These are phyloP conservation scores for Synergus umbraculus DNA, from an alignment of 2,888 invertebrate genomes.

Conservation along the genomic window DNA sequence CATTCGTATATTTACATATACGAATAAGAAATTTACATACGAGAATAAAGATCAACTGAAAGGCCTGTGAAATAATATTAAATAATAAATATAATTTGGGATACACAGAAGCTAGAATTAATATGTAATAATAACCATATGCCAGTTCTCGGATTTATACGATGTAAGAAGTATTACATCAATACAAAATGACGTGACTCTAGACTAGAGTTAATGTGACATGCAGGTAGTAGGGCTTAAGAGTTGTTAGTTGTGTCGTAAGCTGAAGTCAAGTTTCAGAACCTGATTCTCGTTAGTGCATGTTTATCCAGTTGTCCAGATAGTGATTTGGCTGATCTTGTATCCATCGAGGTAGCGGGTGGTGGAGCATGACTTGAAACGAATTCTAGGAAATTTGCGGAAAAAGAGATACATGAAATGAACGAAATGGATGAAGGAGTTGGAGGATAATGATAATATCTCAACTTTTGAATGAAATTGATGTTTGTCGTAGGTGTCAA, in stretches of 20 bases:
- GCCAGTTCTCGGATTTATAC: no score
- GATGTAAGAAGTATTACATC: no score
- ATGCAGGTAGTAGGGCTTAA: neutral
- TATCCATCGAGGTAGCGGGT: conserved; percentile 2
- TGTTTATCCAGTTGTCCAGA: conserved; percentile 33
- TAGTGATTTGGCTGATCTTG: conserved; percentile 30
- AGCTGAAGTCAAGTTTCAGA: conserved; percentile 1
- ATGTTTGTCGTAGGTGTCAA: conserved; percentile 71
- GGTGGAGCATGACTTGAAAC: neutral
- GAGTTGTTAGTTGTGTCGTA: conserved; percentile 19
- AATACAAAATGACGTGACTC: no score
- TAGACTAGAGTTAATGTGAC: no score
- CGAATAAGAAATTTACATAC: no score
- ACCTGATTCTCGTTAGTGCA: conserved; percentile 33
- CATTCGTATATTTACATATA: no score
- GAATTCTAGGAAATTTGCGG: neutral
- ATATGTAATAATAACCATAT: no score
- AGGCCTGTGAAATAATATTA: no score
- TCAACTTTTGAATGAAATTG: conserved; percentile 73
- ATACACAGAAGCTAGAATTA: no score
- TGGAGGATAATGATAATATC: conserved; percentile 64
- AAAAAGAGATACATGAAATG: neutral
- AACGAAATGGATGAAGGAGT: neutral
- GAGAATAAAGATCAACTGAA: no score
- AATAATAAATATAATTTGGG: no score